Percentiles rank a stretch among this genome's conserved stretches.
phyloP scores from a whole-genome alignment of 2,113 vertebrate species.

The Marmota flaviventris region DNA sequence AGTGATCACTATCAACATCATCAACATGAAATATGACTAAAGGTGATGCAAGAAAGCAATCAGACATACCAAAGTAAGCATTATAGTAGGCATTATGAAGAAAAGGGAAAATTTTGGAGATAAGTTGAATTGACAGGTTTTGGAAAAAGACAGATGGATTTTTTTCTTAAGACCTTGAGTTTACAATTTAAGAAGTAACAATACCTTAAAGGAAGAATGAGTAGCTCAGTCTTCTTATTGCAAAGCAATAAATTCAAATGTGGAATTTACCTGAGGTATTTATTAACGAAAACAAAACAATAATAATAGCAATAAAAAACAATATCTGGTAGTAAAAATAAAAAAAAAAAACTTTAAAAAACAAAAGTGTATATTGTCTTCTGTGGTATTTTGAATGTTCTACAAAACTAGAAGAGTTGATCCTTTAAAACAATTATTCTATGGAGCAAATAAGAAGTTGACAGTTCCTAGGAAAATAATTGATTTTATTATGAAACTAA shows the following conservation, averaged over 20 bases:
- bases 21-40: background rate
- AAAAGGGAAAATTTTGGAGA: background rate
- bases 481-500: background rate
- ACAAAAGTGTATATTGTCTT: background rate
- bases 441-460: background rate
- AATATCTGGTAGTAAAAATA: background rate
- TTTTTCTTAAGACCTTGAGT: background rate
- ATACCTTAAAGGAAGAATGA: background rate
- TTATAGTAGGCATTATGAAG: background rate
- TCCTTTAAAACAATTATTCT: constrained; percentile 18
- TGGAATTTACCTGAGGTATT: background rate
- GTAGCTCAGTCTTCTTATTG: background rate
- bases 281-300: background rate
- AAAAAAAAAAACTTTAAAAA: background rate
- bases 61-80: background rate
- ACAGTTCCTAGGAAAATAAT: background rate
- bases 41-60: background rate
- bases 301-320: background rate
- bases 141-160: background rate
- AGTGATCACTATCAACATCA: background rate
- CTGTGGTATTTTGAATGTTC: background rate
- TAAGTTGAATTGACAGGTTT: constrained; percentile 31
- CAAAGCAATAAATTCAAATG: background rate
- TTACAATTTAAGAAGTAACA: background rate
- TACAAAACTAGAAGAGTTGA: background rate